Evolutionary conservation across 2,797 vertebrate genomes (phyloP), one percentile per base, ranked within the genome.

Genomic region (Xenentodon cancila): DNA sequence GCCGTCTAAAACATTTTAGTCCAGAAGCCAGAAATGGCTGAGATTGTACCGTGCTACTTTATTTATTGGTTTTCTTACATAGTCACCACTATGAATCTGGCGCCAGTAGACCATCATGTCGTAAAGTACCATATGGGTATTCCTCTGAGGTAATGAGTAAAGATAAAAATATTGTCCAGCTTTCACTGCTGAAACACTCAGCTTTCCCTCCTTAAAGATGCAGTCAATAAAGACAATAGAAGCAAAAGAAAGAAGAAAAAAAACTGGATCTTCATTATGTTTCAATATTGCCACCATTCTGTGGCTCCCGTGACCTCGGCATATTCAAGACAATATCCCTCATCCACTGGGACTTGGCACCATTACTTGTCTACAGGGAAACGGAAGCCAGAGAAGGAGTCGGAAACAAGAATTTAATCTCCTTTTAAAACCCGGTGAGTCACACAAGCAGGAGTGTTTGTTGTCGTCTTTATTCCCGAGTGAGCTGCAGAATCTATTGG

Each of bases 371-470:
- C 58, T 53, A 50, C 18, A 68, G 65, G 27, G 11, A 13, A 54
- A 53, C 64, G 25, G 9, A 20, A 59, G 22, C 21, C 8, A 7
- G 27, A 11, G 25, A 13, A 21, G 46, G 49, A 54, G 13, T 53
- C 42, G 25, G 19, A 72, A 73, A 61, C 52, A 64, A 45, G 71
- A 77, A 79, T 84, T 66, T 82, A 80, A 88, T 87, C 79, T 84
- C 72, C 59, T 78, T 86, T 82, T 81, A 80, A 83, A 83, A 61
- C 68, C 65, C 16, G 40, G 69, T 86, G 85, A 84, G 69, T 87
- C 81, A 84, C 58, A 51, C 63, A 7, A 54, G 63, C 19, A 67
- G 71, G 54, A 56, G 71, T 57, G 74, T 76, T 81, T 85, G 67
- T 71, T 80, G 64, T 80, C 75, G 67, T 73, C 58, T 79, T 68